Base-by-base conservation (phyloP, 2,888 invertebrate species). In the Tenthredo mesomela region DNA sequence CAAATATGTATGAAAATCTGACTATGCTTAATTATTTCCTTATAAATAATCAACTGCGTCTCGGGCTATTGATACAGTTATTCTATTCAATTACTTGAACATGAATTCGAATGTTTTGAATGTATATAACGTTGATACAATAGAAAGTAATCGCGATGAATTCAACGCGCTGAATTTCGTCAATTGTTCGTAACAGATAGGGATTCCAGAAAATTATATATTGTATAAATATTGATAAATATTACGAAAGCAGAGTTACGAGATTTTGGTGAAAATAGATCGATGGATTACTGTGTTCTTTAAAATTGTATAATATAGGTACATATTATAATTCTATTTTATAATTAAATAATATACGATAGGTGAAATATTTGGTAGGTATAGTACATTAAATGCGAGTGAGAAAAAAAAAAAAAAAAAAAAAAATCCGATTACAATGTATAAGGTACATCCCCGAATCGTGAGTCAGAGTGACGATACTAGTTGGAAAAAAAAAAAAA, bases 201-300 rank as follows among this genome's bases (percentile, higher is more conserved):
- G 10, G 70, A 37, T 37, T 37, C 70, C 37, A 33, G 33, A 7
- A 33, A 67, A 67, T 61, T 7, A 61, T 61, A 67, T 61, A 67
- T 33, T 67, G 5, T 67, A 67, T 33, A 12, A 33, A 67, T 67
- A 67, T 33, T 67, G 67, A 67, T 67, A 67, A 67, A 67, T 6
- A 33, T 73, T 43, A 43, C 40, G 71, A 73, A 73, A 40, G 9
- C 43, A 43, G 21, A 43, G n/a, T 73, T 43, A 43, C 21, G 37
- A n/a, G 43, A 73, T 0, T 43, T 43, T 73, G 40, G 40, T 73
- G 25, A 21, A 43, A 73, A 73, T 73, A 73, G 21, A 40, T 43
- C 71, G 21, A 73, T 73, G 15, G 71, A 43, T 73, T 73, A 73
- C 40, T 21, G 18, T 73, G 15, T 43, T 73, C n/a, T n/a, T n/a